Base-by-base conservation (phyloP, 1,140 invertebrate species). In the Drosophila seguyi region DNA sequence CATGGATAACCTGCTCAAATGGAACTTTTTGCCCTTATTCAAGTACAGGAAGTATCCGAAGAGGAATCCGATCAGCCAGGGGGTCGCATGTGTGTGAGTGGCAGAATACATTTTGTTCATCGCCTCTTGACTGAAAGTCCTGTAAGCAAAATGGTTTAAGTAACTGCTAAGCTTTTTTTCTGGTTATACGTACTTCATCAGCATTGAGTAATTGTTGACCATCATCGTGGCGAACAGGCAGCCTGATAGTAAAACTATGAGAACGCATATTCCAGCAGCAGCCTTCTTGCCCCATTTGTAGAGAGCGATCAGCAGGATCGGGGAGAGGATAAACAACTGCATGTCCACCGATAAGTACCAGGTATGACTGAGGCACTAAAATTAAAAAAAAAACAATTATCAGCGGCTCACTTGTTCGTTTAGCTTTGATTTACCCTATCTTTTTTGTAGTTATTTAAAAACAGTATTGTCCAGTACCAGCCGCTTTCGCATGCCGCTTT, bases 291-390 rank as follows among this genome's bases (percentile, higher is more conserved):
- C n/a, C n/a, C n/a, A n/a, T n/a, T n/a, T n/a, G n/a, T n/a, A n/a
- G n/a, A n/a, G n/a, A n/a, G n/a, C n/a, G n/a, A n/a, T n/a, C n/a
- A n/a, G n/a, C n/a, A n/a, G n/a, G n/a, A n/a, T n/a, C n/a, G n/a
- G n/a, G n/a, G n/a, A n/a, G n/a, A n/a, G n/a, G n/a, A n/a, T n/a
- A n/a, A n/a, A n/a, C n/a, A n/a, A n/a, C n/a, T n/a, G n/a, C n/a
- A n/a, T n/a, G n/a, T n/a, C n/a, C n/a, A n/a, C n/a, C n/a, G n/a
- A n/a, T n/a, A n/a, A n/a, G n/a, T n/a, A n/a, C n/a, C n/a, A n/a
- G n/a, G n/a, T 95, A 94, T 97, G 97, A 60, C 96, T 95, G 95
- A 98, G 96, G 81, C 97, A 98, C 97, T 97, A 34, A 91, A 61
- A 94, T 20, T 18, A 13, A 10, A 25, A n/a, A n/a, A n/a, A n/a